Percentiles rank a stretch among this genome's conserved stretches.
Evolutionary conservation across 2,888 invertebrate species (phyloP).

Genomic region (Leptodirus hochenwartii): DNA sequence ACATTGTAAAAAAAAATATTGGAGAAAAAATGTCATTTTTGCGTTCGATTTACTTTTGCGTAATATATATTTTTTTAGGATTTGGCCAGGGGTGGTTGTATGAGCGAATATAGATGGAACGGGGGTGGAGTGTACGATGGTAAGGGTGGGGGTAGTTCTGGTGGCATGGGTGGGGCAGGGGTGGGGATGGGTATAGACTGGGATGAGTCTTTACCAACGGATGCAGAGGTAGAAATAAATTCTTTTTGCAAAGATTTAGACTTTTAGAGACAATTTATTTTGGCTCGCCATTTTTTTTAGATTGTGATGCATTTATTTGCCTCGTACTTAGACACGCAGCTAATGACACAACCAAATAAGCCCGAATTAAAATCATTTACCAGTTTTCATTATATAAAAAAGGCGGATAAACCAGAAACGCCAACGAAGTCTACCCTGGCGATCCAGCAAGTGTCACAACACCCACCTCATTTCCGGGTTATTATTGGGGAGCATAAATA

Average conservation of each 20-base stretch:
- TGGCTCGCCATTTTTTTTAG: conserved; percentile 25
- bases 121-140: conserved; percentile 55
- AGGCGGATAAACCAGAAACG: conserved; percentile 28
- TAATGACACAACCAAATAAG: conserved; percentile 44
- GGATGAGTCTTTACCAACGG: conserved; percentile 72
- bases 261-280: conserved; percentile 4
- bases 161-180: no score
- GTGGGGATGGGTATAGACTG: conserved; percentile 53
- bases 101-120: conserved; percentile 80
- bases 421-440: conserved; percentile 33
- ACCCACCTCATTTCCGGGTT: conserved; percentile 56
- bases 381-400: conserved; percentile 30
- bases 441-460: conserved; percentile 40
- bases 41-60: no score
- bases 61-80: no score
- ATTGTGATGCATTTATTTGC: conserved; percentile 71
- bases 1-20: no score
- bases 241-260: neutral
- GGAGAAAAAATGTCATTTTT: no score
- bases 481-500: conserved; percentile 44
- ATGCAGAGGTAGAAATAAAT: conserved; percentile 47
- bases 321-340: conserved; percentile 70
- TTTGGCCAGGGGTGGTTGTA: conserved; percentile 66
- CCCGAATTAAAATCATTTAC: conserved; percentile 48
- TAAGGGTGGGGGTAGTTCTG: no score